These are phyloP conservation scores for Dryocosmus kuriphilus DNA, from an alignment of 2,888 invertebrate species.

Conservation along the genomic window DNA sequence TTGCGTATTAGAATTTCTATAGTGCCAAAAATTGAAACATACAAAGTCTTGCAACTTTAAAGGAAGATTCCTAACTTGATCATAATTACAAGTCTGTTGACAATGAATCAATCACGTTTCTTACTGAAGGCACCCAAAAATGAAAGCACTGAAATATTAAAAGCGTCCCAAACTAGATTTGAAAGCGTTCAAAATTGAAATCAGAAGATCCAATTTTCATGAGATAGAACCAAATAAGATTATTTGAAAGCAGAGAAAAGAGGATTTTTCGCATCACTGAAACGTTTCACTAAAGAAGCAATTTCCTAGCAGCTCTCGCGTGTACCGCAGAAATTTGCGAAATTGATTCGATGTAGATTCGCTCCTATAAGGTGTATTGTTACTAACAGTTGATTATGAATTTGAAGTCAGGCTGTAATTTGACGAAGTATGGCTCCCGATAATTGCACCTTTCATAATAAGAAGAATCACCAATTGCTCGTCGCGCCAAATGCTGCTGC, in stretches of 20 bases:
- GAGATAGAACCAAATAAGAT: neutral
- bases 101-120: no score
- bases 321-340: neutral
- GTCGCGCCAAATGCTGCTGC: neutral
- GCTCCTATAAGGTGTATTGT: neutral
- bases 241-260: neutral
- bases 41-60: no score
- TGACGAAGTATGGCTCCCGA: slow-evolving; percentile 8
- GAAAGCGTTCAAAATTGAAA: no score
- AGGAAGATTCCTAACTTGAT: no score
- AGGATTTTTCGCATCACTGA: neutral
- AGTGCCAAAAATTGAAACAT: no score
- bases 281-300: neutral
- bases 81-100: no score
- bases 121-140: no score
- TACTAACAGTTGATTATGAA: slow-evolving; percentile 2
- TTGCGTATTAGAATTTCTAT: no score
- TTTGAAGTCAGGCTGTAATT: slow-evolving; percentile 9
- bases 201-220: no score
- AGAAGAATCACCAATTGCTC: neutral
- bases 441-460: slow-evolving; percentile 14
- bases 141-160: no score
- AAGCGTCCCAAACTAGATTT: no score
- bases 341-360: slow-evolving; percentile 11
- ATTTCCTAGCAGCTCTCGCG: neutral